Conservation (phyloP, 2,888 invertebrate genomes). For the Philaethria dido region DNA sequence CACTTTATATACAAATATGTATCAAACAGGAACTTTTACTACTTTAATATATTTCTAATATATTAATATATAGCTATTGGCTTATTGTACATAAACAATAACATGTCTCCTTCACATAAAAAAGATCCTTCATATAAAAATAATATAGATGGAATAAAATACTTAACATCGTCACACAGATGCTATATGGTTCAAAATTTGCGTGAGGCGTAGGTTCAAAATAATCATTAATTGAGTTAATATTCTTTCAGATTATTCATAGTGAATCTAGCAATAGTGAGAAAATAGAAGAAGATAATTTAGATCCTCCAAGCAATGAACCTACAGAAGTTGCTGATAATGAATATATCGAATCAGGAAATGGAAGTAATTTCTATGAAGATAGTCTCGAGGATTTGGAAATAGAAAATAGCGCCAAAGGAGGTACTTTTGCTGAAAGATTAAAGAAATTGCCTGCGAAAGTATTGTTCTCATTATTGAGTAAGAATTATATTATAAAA, state of each 20-base stretch:
- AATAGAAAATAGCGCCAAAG: not conserved
- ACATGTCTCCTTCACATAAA: too few relatives aligned
- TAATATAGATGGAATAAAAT: too few relatives aligned
- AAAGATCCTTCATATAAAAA: too few relatives aligned
- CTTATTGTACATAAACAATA: too few relatives aligned
- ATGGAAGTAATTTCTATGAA: not conserved
- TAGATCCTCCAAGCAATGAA: not conserved
- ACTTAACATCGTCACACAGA: too few relatives aligned
- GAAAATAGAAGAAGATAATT: not conserved
- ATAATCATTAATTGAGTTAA: not conserved
- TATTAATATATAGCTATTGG: too few relatives aligned
- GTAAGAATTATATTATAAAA: slow-evolving; percentile 8
- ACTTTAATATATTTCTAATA: too few relatives aligned
- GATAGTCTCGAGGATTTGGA: not conserved
- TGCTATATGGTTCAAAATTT: too few relatives aligned
- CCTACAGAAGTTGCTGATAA: not conserved
- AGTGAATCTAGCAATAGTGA: not conserved
- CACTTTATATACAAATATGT: too few relatives aligned
- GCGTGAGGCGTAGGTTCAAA: not conserved
- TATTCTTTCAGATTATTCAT: not conserved
- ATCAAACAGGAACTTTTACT: too few relatives aligned
- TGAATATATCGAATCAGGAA: not conserved
- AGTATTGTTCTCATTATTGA: slow-evolving; percentile 1
- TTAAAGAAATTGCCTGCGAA: slow-evolving; percentile 24
- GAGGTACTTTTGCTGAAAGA: slow-evolving; percentile 17